Evolutionary conservation across 2,113 vertebrate genomes (phyloP).

Genomic region (Collichthys lucidus): DNA sequence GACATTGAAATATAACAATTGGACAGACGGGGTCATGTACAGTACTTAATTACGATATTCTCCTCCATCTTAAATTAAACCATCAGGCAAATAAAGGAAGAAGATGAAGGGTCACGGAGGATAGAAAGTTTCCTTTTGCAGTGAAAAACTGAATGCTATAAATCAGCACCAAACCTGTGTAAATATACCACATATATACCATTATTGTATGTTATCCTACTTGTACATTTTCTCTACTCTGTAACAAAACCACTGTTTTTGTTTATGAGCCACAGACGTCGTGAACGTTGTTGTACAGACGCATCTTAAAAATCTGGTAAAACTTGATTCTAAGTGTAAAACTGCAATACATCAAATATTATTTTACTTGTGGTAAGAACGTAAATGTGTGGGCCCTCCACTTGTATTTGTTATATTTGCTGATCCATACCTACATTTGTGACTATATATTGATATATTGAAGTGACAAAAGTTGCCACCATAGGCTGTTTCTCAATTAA

Average conservation of each 20-base stretch:
- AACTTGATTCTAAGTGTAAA: constrained; percentile 32
- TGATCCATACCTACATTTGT: background rate
- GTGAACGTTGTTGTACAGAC: constrained; percentile 11
- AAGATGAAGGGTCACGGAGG: background rate
- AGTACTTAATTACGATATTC: background rate
- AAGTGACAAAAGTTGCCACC: background rate
- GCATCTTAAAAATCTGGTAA: constrained; percentile 21
- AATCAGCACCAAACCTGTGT: constrained; percentile 1
- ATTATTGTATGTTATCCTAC: background rate
- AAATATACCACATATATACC: constrained; percentile 22
- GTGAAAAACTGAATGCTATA: constrained; percentile 14
- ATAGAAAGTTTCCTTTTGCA: background rate
- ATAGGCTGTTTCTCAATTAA: constrained; percentile 21
- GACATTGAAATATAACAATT: constrained; percentile 37
- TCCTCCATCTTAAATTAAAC: background rate
- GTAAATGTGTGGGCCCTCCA: constrained; percentile 9
- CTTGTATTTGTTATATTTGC: constrained; percentile 5
- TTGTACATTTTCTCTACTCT: constrained; percentile 15
- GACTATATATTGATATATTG: background rate
- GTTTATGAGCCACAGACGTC: constrained; percentile 1
- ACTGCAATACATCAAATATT: constrained; percentile 10
- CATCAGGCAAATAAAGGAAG: background rate
- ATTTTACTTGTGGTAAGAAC: constrained; percentile 18
- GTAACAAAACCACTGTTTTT: background rate
- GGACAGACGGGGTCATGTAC: constrained; percentile 7